These are phyloP conservation scores for Neoascia interrupta DNA, from an alignment of 2,888 invertebrate genomes.

Conservation along the genomic window DNA sequence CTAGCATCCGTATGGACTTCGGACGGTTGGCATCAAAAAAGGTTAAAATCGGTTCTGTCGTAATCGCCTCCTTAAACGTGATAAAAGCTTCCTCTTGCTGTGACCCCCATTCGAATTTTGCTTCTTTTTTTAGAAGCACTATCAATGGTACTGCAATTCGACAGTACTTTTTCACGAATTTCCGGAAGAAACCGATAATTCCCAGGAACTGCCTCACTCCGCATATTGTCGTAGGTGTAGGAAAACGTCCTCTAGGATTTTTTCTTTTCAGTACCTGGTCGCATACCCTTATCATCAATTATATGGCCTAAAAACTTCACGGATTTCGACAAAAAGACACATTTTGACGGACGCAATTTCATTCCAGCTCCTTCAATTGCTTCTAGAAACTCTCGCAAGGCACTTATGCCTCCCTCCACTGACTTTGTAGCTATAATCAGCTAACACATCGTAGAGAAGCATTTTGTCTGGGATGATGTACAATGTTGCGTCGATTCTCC, in stretches of 20 bases:
- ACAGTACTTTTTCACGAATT: neutral
- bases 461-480: constrained; percentile 37
- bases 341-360: neutral
- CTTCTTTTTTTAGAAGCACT: constrained; percentile 51
- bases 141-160: neutral
- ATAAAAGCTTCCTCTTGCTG: neutral
- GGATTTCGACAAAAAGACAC: neutral
- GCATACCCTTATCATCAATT: neutral
- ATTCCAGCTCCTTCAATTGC: neutral
- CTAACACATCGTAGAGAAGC: constrained; percentile 17
- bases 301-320: neutral
- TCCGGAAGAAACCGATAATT: neutral
- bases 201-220: neutral
- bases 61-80: constrained; percentile 69
- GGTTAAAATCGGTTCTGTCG: constrained; percentile 70
- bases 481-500: neutral
- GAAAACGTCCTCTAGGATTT: neutral
- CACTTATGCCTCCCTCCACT: neutral
- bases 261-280: neutral
- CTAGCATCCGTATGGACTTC: constrained; percentile 75
- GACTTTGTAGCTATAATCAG: neutral
- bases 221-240: neutral
- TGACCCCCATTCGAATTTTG: constrained; percentile 1
- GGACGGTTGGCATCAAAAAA: constrained; percentile 51
- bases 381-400: neutral